A percentile compares a stretch with the other conserved stretches of the same genome.
These are phyloP conservation scores for Callopanchax toddi DNA, from an alignment of 2,113 vertebrate species.

Conservation along the genomic window DNA sequence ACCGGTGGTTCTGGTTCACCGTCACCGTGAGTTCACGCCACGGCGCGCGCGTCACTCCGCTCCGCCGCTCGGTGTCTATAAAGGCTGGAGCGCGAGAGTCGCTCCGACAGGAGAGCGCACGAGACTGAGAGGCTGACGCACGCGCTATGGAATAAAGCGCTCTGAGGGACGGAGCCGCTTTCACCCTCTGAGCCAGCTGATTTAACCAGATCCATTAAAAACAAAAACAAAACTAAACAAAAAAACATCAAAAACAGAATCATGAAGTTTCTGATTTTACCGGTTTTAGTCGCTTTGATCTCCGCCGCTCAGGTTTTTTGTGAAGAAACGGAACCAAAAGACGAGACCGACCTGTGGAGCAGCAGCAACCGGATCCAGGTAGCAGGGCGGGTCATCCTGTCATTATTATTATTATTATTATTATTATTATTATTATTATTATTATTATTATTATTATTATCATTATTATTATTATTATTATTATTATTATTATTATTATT, in stretches of 20 bases:
- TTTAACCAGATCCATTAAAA: no score
- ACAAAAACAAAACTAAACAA: no score
- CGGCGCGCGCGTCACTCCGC: constrained; percentile 35
- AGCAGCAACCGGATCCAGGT: constrained; percentile 85
- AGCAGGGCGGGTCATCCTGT: not conserved
- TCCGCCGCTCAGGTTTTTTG: constrained; percentile 81
- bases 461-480: no score
- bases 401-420: no score
- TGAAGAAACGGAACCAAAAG: constrained; percentile 80
- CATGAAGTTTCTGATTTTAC: constrained; percentile 87
- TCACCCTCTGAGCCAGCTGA: no score
- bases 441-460: no score
- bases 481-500: no score
- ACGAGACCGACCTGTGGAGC: constrained; percentile 88
- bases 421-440: no score
- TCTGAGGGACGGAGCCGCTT: constrained; percentile 12
- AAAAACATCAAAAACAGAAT: constrained; percentile 19
- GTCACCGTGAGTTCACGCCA: no score
- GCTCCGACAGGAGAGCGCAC: constrained; percentile 39
- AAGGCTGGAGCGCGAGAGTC: constrained; percentile 51
- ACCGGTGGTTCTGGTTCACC: no score
- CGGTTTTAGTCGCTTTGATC: constrained; percentile 81
- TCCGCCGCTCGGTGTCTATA: constrained; percentile 74
- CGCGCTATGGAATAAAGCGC: constrained; percentile 63
- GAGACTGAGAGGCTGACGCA: constrained; percentile 18